Conservation (phyloP, 2,113 vertebrate genomes). For the Rhadina sibilatrix region DNA sequence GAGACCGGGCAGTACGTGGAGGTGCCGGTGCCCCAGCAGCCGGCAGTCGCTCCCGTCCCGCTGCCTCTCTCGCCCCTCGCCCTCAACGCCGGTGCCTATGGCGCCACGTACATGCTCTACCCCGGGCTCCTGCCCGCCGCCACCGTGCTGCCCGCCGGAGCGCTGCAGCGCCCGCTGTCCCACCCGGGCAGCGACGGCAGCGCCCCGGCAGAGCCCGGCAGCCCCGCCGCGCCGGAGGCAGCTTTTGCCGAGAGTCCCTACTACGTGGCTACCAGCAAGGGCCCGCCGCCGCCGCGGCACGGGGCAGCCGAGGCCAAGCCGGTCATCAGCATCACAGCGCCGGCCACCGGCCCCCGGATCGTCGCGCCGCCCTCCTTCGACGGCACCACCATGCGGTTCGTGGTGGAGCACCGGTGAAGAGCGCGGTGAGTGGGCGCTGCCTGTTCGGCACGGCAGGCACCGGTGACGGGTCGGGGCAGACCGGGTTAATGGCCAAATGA, state of each 20-base stretch:
- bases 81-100: constrained; percentile 82
- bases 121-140: constrained; percentile 84
- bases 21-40: constrained; percentile 82
- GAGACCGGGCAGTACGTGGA: constrained; percentile 96
- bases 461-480: accelerated
- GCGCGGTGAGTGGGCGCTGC: not conserved
- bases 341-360: constrained; percentile 85
- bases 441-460: accelerated
- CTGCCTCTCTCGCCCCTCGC: constrained; percentile 82
- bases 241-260: constrained; percentile 84
- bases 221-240: constrained; percentile 49
- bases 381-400: constrained; percentile 96
- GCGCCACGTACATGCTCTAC: constrained; percentile 91
- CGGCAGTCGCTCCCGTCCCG: constrained; percentile 72
- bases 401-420: constrained; percentile 91
- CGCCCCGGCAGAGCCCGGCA: not conserved
- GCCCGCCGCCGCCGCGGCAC: not conserved
- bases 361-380: constrained; percentile 93
- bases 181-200: constrained; percentile 46
- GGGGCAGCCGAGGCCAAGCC: constrained; percentile 75
- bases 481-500: accelerated
- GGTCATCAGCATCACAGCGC: constrained; percentile 88
- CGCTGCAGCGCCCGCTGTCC: constrained; percentile 77
- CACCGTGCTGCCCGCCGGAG: constrained; percentile 74
- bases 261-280: constrained; percentile 82